Conservation (phyloP, 2,888 invertebrate genomes). For the Ormyrus nitidulus region DNA sequence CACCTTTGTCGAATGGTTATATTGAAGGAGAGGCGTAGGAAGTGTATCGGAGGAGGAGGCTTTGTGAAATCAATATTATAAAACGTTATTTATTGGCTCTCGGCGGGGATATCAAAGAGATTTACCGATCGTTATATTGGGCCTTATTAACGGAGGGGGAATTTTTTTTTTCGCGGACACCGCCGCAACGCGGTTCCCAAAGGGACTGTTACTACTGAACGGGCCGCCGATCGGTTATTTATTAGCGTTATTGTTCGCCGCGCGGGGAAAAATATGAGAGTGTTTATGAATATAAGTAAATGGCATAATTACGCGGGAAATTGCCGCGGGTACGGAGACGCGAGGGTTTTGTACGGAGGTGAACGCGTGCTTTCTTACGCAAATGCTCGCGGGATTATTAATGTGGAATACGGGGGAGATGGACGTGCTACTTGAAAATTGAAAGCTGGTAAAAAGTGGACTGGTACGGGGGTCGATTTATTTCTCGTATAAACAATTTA, state of each 20-base stretch:
- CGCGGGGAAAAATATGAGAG: no score
- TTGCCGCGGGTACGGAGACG: no score
- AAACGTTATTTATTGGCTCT: slow-evolving; percentile 33
- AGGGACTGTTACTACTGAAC: background rate
- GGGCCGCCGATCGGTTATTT: background rate
- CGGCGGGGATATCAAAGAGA: slow-evolving; percentile 41
- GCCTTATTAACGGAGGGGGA: background rate
- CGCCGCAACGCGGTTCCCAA: background rate
- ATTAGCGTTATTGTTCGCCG: background rate
- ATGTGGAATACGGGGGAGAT: no score
- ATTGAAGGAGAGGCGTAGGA: slow-evolving; percentile 9
- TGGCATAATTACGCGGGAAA: no score
- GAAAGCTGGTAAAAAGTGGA: no score
- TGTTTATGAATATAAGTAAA: no score
- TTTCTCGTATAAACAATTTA: no score
- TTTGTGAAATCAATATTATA: slow-evolving; percentile 49
- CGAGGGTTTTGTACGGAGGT: no score
- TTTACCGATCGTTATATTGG: background rate
- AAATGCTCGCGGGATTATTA: no score
- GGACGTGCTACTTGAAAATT: no score
- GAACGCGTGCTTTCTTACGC: no score
- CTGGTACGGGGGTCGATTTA: no score
- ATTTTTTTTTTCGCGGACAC: background rate
- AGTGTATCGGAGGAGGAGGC: background rate
- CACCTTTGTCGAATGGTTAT: slow-evolving; percentile 8